Conservation (phyloP, 2,113 vertebrate genomes). For the Apistogramma diplotaenia region DNA sequence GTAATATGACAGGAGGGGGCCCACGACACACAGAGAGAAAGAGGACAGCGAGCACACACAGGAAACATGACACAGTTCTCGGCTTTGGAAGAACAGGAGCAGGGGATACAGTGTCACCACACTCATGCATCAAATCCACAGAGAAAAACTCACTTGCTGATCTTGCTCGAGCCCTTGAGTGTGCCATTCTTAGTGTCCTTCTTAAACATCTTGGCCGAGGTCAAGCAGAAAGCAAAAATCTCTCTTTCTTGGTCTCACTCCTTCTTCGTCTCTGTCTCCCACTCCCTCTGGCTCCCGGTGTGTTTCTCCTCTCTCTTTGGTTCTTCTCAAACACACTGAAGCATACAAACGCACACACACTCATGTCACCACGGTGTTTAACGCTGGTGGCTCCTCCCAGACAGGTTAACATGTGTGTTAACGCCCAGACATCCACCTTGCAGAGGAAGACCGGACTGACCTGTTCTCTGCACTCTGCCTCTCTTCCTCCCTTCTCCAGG, state of each 20-base stretch:
- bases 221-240: constrained; percentile 21
- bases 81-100: constrained; percentile 6
- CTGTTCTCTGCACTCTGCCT: constrained; percentile 60
- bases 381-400: constrained; percentile 68
- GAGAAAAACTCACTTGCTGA: constrained; percentile 63
- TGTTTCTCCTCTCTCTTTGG: constrained; percentile 24
- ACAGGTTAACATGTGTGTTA: constrained; percentile 66
- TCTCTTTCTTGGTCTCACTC: constrained; percentile 32
- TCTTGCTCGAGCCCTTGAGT: constrained; percentile 51
- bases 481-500: constrained; percentile 6
- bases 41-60: constrained; percentile 23
- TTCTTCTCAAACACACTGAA: constrained; percentile 29
- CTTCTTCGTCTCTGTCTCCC: constrained; percentile 28
- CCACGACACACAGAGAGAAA: constrained; percentile 11
- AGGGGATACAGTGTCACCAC: constrained; percentile 18
- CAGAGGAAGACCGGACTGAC: constrained; percentile 66
- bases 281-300: constrained; percentile 28
- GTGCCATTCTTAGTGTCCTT: constrained; percentile 32
- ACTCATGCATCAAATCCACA: neutral
- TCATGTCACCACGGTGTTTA: constrained; percentile 38
- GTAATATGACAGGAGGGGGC: neutral
- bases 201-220: constrained; percentile 66
- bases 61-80: constrained; percentile 55
- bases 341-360: constrained; percentile 9
- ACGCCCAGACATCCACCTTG: constrained; percentile 65